phyloP scores from a whole-genome alignment of 2,113 vertebrate species.

The Amphilophus citrinellus region DNA sequence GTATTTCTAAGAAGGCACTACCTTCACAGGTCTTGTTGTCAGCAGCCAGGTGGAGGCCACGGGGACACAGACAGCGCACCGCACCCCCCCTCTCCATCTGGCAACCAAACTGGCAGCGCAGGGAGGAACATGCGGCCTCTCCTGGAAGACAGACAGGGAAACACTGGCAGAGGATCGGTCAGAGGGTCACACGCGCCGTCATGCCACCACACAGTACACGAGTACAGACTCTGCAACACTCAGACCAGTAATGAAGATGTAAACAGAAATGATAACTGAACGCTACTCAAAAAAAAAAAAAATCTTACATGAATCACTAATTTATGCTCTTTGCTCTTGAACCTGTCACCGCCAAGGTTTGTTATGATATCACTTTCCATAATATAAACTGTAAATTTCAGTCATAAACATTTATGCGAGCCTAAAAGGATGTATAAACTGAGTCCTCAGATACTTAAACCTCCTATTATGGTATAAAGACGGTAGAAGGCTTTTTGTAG shows the following conservation, averaged over 20 bases:
- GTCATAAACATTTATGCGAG: constrained; percentile 46
- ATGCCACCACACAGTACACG: constrained; percentile 10
- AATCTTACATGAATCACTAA: constrained; percentile 1
- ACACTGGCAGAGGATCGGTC: constrained; percentile 49
- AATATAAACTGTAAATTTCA: constrained; percentile 43
- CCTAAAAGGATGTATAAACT: constrained; percentile 36
- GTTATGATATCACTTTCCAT: constrained; percentile 40
- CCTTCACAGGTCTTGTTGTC: constrained; percentile 80
- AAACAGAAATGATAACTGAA: not conserved
- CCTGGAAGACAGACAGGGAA: constrained; percentile 66
- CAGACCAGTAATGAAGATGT: not conserved
- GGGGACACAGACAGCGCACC: constrained; percentile 71
- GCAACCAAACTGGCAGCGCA: constrained; percentile 77
- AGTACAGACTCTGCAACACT: not conserved
- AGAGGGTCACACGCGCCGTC: constrained; percentile 20
- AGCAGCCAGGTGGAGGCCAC: constrained; percentile 71
- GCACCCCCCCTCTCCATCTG: constrained; percentile 65
- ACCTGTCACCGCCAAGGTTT: constrained; percentile 1
- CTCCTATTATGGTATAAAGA: constrained; percentile 48
- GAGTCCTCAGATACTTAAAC: constrained; percentile 15
- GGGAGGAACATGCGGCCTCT: constrained; percentile 64
- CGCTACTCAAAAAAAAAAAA: not conserved
- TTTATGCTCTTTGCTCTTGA: constrained; percentile 13
- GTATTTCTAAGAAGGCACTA: constrained; percentile 44
- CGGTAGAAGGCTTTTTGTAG: constrained; percentile 13